Evolutionary conservation across 2,888 invertebrate species (phyloP), one percentile per base, ranked within the genome.

Genomic region (Nomada fucata): DNA sequence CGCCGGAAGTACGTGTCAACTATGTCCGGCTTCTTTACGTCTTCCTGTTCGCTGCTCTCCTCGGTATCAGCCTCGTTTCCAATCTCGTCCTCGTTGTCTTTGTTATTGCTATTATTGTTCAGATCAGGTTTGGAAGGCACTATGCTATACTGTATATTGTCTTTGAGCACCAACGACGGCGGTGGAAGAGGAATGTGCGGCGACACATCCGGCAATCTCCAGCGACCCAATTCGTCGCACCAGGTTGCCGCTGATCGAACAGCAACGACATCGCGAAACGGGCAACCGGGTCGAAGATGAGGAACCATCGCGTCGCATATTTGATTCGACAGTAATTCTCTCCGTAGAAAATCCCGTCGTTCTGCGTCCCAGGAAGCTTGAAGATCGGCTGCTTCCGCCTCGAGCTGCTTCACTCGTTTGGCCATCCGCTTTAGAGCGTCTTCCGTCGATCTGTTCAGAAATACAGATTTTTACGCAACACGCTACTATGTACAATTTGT

Each of bases 281-380:
- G 93, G 83, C 94, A 93, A 5, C 94, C 94, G 0, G 94, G 93
- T 74, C 93, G 90, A 47, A 94, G 84, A 76, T 93, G 91, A 1
- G 94, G 93, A 18, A 93, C 60, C 94, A 94, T 93, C 9, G 92
- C 92, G 23, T 94, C 94, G 82, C 93, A 94, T 7, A 94, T 86
- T 68, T 94, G 94, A n/a, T 92, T 91, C 2, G 91, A 91, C 9
- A 94, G 85, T 23, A 94, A 84, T 76, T 94, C 94, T 2, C 93
- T 90, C 3, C 94, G 92, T 52, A 94, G 79, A 2, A 94, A 86
- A 18, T 93, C 94, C 7, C 93, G 91, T 9, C 94, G 89, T 74
- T 94, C 94, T 4, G 92, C 93, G 79, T 94, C 94, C 94, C 94
- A 93, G 57, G 92, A 93, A 47, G 94, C 94, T 89, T 93, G 89